A percentile compares a stretch with the other conserved stretches of the same genome.
These are phyloP conservation scores for Nomada lathburiana DNA, from an alignment of 2,888 invertebrate species.

Conservation along the genomic window DNA sequence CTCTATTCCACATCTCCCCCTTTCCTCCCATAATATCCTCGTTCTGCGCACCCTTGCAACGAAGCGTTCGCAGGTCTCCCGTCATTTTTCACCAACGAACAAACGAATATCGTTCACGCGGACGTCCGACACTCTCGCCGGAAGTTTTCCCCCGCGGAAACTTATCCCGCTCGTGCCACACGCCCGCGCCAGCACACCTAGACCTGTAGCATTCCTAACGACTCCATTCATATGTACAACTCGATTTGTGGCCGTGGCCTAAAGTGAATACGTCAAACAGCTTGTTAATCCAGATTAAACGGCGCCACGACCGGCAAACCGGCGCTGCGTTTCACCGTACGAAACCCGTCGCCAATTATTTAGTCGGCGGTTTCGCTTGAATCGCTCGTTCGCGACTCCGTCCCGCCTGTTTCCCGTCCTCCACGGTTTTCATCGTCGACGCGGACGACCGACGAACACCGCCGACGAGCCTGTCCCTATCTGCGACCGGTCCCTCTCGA, in stretches of 20 bases:
- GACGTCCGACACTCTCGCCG: slow-evolving; percentile 3
- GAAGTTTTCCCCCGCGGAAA: slow-evolving; percentile 14
- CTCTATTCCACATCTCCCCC: too few species aligned
- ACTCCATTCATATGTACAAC: slow-evolving; percentile 59
- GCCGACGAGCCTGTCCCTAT: slow-evolving; percentile 1
- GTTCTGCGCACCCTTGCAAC: too few species aligned
- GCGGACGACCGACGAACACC: slow-evolving; percentile 42
- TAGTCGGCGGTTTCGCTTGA: slow-evolving; percentile 46
- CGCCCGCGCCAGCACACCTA: not conserved
- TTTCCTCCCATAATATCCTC: too few species aligned
- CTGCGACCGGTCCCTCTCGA: not conserved
- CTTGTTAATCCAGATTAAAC: slow-evolving; percentile 69
- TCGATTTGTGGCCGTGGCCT: slow-evolving; percentile 56
- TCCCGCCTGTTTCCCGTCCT: slow-evolving; percentile 6
- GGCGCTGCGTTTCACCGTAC: slow-evolving; percentile 50
- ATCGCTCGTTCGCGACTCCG: slow-evolving; percentile 28
- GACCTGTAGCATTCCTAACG: slow-evolving; percentile 49
- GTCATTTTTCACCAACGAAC: too few species aligned
- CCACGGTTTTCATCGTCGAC: slow-evolving; percentile 37
- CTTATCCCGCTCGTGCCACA: not conserved
- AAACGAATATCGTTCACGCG: not conserved
- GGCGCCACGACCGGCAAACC: slow-evolving; percentile 47
- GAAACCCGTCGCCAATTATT: slow-evolving; percentile 65
- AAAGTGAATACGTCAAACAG: slow-evolving; percentile 64
- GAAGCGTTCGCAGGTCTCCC: too few species aligned